Percentiles rank a stretch among this genome's conserved stretches.
Evolutionary conservation across 23 tunicate species (phyloP).

Genomic region (Trididemnum nubilum): DNA sequence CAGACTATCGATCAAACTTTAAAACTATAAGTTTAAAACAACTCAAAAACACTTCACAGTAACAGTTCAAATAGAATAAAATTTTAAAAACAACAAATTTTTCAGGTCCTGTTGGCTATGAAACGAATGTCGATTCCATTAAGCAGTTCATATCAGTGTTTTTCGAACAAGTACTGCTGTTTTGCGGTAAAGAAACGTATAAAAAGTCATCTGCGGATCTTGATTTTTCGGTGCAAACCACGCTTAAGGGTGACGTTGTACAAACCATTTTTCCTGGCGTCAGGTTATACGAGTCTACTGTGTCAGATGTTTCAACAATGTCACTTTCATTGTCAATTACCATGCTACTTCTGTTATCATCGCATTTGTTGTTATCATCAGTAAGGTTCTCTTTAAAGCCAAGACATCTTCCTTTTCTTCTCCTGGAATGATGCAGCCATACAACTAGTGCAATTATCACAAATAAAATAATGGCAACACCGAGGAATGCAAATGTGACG

Average conservation of each 20-base stretch:
- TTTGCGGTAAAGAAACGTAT: constrained; percentile 52
- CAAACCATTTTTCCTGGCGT: constrained; percentile 17
- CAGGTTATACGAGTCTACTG: neutral
- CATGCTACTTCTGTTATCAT: neutral
- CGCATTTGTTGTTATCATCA: neutral
- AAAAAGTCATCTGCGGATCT: constrained; percentile 29
- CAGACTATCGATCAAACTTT: too few relatives aligned
- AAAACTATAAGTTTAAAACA: too few relatives aligned
- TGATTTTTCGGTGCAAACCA: neutral
- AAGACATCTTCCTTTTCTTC: neutral
- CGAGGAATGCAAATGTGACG: constrained; percentile 50
- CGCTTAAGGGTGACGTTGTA: constrained; percentile 18
- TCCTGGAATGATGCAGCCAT: constrained; percentile 35
- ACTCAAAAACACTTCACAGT: too few relatives aligned
- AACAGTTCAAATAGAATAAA: too few relatives aligned
- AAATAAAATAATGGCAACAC: constrained; percentile 48
- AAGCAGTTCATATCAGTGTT: too few relatives aligned
- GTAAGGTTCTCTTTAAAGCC: neutral
- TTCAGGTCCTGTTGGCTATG: too few relatives aligned
- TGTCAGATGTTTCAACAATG: neutral
- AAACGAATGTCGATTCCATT: too few relatives aligned
- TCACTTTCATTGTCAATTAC: neutral
- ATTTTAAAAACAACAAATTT: too few relatives aligned
- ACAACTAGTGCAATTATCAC: constrained; percentile 39
- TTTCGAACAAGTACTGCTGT: too few relatives aligned